Conservation (phyloP, 2,888 invertebrate genomes). For the Fragum fragum region DNA sequence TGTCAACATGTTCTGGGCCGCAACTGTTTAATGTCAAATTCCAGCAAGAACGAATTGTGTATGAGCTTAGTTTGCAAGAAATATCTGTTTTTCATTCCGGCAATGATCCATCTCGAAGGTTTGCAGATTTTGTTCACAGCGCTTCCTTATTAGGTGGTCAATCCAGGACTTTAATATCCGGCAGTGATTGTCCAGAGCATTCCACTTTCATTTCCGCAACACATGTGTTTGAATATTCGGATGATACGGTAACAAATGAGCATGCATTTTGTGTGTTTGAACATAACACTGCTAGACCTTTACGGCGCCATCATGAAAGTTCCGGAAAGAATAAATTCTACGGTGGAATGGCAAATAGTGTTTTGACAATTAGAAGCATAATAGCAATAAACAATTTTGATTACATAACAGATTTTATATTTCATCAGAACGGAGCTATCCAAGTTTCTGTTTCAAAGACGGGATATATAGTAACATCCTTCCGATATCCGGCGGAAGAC, state of each 20-base stretch:
- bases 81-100: constrained; percentile 80
- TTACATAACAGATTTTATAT: constrained; percentile 82
- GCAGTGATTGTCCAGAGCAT: constrained; percentile 81
- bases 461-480: constrained; percentile 79
- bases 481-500: constrained; percentile 55
- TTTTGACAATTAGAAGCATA: constrained; percentile 75
- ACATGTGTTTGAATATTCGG: constrained; percentile 57
- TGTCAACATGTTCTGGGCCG: constrained; percentile 78
- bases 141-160: constrained; percentile 71
- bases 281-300: constrained; percentile 76
- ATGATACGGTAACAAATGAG: constrained; percentile 45
- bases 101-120: constrained; percentile 64
- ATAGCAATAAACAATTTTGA: constrained; percentile 80
- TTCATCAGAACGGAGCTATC: constrained; percentile 80
- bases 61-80: constrained; percentile 82
- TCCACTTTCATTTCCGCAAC: constrained; percentile 74
- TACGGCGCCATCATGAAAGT: constrained; percentile 74
- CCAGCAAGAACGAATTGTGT: constrained; percentile 78
- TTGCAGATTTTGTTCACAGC: constrained; percentile 77
- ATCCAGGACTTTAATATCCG: constrained; percentile 74
- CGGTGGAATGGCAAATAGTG: constrained; percentile 76
- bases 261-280: constrained; percentile 82
- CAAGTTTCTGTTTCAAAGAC: constrained; percentile 75
- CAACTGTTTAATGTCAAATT: constrained; percentile 77
- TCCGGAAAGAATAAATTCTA: constrained; percentile 66